A percentile compares a stretch with the other conserved stretches of the same genome.
Evolutionary conservation across 2,797 vertebrate species (phyloP).

Genomic region (Phyllotis vaccarum): DNA sequence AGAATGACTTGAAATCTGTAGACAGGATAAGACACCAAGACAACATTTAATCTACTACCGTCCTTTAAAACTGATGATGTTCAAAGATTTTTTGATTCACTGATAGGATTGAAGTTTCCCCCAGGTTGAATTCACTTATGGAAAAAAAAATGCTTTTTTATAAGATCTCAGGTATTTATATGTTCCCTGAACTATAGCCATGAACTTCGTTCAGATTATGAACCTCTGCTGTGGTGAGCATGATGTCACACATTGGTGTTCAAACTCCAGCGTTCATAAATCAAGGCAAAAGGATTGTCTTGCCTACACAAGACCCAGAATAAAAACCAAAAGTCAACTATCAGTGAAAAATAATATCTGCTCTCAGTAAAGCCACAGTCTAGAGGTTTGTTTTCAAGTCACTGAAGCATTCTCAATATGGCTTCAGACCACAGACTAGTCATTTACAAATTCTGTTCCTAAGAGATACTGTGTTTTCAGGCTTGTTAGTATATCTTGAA

Average conservation of each 20-base stretch:
- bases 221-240: not conserved
- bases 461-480: not conserved
- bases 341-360: not conserved
- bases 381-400: not conserved
- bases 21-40: not conserved
- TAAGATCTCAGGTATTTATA: not conserved
- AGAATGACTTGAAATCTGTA: conserved; percentile 3
- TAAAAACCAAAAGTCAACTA: not conserved
- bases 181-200: not conserved
- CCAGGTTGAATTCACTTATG: not conserved
- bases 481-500: not conserved
- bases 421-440: not conserved
- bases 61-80: not conserved
- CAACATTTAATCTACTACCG: not conserved
- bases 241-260: not conserved
- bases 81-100: not conserved
- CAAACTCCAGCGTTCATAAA: not conserved
- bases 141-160: not conserved
- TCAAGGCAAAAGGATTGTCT: not conserved
- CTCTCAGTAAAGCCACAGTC: not conserved
- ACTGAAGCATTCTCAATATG: not conserved
- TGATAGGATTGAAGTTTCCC: not conserved
- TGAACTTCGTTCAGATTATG: conserved; percentile 49
- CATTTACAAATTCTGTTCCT: not conserved
- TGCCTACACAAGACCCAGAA: not conserved